Evolutionary conservation across 2,888 invertebrate species (phyloP).

Genomic region (Hydrotaea diabolus): DNA sequence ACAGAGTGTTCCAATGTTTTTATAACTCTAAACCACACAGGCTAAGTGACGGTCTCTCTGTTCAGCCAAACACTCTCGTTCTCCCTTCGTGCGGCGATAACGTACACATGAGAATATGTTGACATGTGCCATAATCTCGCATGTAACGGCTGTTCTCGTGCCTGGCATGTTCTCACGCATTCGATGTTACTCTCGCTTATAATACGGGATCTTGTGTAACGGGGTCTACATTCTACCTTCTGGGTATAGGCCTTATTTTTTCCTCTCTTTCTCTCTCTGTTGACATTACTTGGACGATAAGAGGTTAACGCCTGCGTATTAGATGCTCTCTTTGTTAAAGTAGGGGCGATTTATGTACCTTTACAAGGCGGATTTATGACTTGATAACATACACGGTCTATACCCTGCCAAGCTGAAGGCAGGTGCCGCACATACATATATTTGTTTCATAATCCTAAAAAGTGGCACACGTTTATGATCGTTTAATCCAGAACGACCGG

Average conservation of each 20-base stretch:
- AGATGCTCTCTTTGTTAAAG: conserved; percentile 12
- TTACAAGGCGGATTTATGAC: conserved; percentile 7
- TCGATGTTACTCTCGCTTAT: neutral
- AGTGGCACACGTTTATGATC: conserved; percentile 34
- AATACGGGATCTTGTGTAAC: neutral
- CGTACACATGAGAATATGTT: neutral
- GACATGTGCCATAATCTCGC: neutral
- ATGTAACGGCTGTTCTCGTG: conserved; percentile 5
- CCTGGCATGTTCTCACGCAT: neutral
- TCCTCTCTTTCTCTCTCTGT: neutral
- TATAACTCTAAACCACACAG: conserved; percentile 38
- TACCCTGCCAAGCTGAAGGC: neutral
- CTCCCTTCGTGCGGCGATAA: conserved; percentile 9
- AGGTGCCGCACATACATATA: conserved; percentile 21
- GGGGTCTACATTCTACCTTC: neutral
- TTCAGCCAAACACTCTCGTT: no score
- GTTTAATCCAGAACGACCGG: neutral
- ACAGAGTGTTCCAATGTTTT: conserved; percentile 31
- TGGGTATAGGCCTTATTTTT: no score
- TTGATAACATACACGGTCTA: conserved; percentile 3
- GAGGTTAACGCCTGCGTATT: conserved; percentile 45
- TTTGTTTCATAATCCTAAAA: neutral
- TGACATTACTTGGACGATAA: conserved; percentile 32
- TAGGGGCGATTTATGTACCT: neutral
- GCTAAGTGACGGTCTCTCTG: neutral